These are phyloP conservation scores for Cordilura impudica DNA, from an alignment of 2,888 invertebrate species.

Conservation along the genomic window DNA sequence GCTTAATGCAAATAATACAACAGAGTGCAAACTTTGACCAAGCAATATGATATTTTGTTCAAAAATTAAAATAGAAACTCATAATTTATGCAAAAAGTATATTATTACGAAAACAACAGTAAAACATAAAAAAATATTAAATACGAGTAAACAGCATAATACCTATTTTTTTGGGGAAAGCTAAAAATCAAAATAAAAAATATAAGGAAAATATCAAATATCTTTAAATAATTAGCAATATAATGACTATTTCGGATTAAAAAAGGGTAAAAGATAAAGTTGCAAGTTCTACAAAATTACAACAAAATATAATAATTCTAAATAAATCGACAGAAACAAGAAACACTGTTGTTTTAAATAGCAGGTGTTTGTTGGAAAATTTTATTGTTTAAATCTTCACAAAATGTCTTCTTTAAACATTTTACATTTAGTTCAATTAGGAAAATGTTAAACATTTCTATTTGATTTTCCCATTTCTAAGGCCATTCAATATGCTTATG, in stretches of 20 bases:
- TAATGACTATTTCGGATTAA: too few species aligned
- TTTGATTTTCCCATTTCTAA: constrained; percentile 17
- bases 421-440: constrained; percentile 21
- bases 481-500: constrained; percentile 63
- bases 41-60: too few species aligned
- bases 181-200: not conserved
- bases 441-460: constrained; percentile 14
- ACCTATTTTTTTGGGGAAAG: too few species aligned
- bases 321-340: not conserved
- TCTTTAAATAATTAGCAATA: not conserved
- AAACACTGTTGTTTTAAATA: not conserved
- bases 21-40: too few species aligned
- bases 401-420: constrained; percentile 11
- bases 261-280: not conserved
- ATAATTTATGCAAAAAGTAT: not conserved
- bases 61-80: too few species aligned
- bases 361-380: constrained; percentile 43
- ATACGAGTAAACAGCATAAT: too few species aligned
- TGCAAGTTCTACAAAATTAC: not conserved
- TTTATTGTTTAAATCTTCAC: constrained; percentile 45
- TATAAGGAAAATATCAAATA: not conserved
- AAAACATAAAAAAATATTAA: not conserved
- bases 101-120: not conserved
- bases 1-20: too few species aligned
- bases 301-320: not conserved